A percentile compares a stretch with the other conserved stretches of the same genome.
Conservation (phyloP, 2,113 vertebrate species). For the Monarcha castaneiventris region DNA sequence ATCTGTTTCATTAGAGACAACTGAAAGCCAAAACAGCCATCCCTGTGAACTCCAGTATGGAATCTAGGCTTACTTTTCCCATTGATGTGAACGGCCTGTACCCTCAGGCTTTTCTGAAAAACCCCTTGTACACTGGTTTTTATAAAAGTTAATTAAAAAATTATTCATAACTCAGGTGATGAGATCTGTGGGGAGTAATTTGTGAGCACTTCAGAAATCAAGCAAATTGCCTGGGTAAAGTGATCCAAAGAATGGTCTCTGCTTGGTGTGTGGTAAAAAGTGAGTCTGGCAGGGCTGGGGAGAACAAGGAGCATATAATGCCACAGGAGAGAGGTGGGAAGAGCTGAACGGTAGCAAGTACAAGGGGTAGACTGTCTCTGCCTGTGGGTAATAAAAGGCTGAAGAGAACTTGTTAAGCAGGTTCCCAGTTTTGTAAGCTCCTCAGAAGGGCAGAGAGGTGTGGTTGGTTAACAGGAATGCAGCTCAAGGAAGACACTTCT, state of each 20-base stretch:
- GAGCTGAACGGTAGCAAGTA: neutral
- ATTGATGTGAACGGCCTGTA: fast-evolving
- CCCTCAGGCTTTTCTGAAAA: neutral
- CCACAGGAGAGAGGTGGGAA: neutral
- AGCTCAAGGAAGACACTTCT: neutral
- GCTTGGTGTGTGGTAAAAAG: neutral
- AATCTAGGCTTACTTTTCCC: neutral
- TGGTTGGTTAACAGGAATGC: slow-evolving; percentile 36
- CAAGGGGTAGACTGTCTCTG: neutral
- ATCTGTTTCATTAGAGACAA: neutral
- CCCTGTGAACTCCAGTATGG: neutral
- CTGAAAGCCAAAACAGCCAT: neutral
- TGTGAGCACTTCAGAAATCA: neutral
- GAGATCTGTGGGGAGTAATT: neutral
- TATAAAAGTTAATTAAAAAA: neutral
- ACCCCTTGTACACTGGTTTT: neutral
- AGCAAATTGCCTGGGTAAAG: neutral
- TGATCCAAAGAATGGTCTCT: neutral
- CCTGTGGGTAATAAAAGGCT: neutral
- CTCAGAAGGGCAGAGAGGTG: neutral
- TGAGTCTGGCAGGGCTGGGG: neutral
- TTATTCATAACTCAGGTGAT: neutral
- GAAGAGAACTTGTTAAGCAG: slow-evolving; percentile 40
- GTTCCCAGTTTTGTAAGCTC: slow-evolving; percentile 41
- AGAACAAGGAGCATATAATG: neutral